Conservation (phyloP, 2,797 vertebrate genomes). For the Tadarida brasiliensis region DNA sequence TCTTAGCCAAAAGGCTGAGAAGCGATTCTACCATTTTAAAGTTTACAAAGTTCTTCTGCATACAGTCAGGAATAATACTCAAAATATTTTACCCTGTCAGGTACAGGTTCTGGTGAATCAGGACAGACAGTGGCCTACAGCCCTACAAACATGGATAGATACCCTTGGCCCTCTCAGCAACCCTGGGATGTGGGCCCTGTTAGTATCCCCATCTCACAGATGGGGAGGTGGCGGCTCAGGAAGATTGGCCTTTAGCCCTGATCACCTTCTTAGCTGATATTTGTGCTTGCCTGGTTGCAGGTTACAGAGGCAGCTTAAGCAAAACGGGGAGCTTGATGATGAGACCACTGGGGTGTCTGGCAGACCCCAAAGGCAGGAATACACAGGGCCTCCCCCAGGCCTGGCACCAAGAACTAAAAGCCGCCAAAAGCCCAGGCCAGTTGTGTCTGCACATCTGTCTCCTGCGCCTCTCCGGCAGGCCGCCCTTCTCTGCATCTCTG, state of each 20-base stretch:
- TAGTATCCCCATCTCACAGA: neutral
- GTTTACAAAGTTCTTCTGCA: slow-evolving; percentile 7
- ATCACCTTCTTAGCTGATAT: neutral
- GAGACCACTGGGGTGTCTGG: neutral
- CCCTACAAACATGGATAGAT: neutral
- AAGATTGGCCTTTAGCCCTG: neutral
- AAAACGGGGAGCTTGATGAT: neutral
- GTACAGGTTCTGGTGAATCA: neutral
- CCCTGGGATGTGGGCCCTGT: accelerated
- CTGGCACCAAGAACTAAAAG: neutral
- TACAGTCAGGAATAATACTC: neutral
- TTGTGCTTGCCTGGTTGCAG: neutral
- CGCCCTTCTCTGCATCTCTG: neutral
- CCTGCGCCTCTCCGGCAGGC: neutral
- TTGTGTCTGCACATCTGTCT: neutral
- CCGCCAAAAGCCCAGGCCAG: neutral
- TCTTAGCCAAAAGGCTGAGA: neutral
- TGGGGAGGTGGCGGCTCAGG: neutral
- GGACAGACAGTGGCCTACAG: neutral
- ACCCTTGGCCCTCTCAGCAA: neutral
- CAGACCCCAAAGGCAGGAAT: neutral
- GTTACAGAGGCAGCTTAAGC: neutral
- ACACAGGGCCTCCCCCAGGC: neutral
- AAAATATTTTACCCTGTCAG: neutral
- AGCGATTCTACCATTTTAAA: neutral